These are phyloP conservation scores for Origma solitaria DNA, from an alignment of 2,113 vertebrate species.

Conservation along the genomic window DNA sequence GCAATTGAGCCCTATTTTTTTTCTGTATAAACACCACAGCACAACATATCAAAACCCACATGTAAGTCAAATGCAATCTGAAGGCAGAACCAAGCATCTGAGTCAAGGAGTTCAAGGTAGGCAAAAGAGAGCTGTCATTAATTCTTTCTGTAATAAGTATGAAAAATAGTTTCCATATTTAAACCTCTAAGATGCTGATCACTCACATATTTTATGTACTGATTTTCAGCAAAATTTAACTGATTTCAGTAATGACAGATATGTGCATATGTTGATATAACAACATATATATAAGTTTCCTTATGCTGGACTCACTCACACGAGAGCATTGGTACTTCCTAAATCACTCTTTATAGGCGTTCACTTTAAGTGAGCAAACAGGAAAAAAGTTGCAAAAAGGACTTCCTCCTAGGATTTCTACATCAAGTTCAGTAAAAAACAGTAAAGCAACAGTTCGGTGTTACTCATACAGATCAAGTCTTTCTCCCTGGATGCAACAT, in stretches of 20 bases:
- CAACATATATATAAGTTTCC: background rate
- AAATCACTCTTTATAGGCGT: background rate
- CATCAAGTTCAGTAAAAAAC: conserved; percentile 11
- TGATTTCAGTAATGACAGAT: background rate
- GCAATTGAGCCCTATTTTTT: background rate
- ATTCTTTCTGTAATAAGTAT: background rate
- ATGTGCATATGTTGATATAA: background rate
- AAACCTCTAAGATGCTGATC: background rate
- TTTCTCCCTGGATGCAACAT: conserved; percentile 22
- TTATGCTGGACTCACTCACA: background rate
- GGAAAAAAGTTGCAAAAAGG: conserved; percentile 38
- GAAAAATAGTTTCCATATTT: background rate
- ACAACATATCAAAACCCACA: background rate
- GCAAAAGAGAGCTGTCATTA: background rate
- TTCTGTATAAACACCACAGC: background rate
- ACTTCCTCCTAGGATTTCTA: conserved; percentile 68
- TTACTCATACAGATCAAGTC: background rate
- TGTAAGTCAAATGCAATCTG: background rate
- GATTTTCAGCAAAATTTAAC: background rate
- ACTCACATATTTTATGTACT: background rate
- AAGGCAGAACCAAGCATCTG: background rate
- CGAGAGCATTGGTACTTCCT: background rate
- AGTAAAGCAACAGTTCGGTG: background rate
- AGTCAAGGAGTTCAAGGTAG: background rate
- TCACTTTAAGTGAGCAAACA: conserved; percentile 56